Evolutionary conservation across 1,140 invertebrate species (phyloP), one percentile per base, ranked within the genome.

Genomic region (Aradophagus sp.): DNA sequence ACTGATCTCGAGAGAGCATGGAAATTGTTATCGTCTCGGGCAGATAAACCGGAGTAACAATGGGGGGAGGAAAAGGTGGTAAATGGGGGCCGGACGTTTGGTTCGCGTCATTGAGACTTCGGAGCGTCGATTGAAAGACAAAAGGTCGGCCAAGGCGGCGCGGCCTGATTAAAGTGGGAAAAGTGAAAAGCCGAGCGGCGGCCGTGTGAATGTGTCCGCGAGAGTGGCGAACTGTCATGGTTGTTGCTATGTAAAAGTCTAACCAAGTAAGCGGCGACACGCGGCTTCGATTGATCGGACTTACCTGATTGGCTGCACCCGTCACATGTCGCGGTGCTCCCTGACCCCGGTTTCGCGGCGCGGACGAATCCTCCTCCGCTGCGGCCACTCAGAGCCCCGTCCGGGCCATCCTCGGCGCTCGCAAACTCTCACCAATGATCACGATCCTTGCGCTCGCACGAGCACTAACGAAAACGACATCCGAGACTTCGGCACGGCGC

Each of bases 171-270:
- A n/a, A n/a, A 61, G 47, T 52, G 38, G 38, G 39, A 62, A 62
- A 62, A 62, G 58, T 50, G 58, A 62, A 62, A 52, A 50, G 36
- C 20, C 29, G 14, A 15, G n/a, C 1, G 16, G 20, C 2, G 12
- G 5, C 1, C 27, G 45, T 50, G 45, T 23, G 36, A 6, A 14
- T 39, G 17, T 26, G 11, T 42, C 26, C 17, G 58, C 19, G 13
- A 4, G 15, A 34, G 29, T 13, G 42, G 19, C n/a, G 29, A 62
- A 50, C 58, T 62, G 58, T 62, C 58, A 62, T 62, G 58, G 58
- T 62, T 62, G 58, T 62, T 62, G 58, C 58, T 52, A 62, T 52
- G 58, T 62, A 62, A 62, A 48, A 61, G 56, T 14, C 8, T 12
- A 27, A 23, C 31, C 27, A 17, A 50, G 45, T 42, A 26, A 50